Percentiles rank a stretch among this genome's conserved stretches.
phyloP scores from a whole-genome alignment of 2,113 vertebrate genomes.

The Crocuta crocuta region DNA sequence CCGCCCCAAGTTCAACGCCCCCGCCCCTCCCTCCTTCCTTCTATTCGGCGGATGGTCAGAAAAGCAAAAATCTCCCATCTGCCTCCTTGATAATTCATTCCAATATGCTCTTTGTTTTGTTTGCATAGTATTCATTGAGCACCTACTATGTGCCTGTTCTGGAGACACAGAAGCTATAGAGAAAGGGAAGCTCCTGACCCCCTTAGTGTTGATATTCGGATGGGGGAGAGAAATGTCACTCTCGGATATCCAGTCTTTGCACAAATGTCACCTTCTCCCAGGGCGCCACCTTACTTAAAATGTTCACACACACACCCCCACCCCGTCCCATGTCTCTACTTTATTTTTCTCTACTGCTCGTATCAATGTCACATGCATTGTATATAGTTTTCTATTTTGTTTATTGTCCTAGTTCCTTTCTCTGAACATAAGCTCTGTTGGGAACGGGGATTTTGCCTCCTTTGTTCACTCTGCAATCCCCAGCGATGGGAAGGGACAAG shows the following conservation, averaged over 20 bases:
- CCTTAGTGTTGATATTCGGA: neutral
- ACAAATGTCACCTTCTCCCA: neutral
- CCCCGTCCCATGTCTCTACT: neutral
- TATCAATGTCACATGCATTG: neutral
- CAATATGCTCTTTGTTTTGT: neutral
- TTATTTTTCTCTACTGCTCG: neutral
- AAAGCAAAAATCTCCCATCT: neutral
- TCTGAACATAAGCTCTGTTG: neutral
- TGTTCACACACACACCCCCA: neutral
- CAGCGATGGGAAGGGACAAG: neutral
- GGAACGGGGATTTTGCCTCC: neutral
- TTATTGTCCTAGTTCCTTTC: neutral
- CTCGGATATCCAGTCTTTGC: neutral
- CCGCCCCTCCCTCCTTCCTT: neutral
- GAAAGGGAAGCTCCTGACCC: neutral
- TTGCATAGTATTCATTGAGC: neutral
- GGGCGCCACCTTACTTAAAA: neutral
- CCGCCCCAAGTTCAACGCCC: neutral
- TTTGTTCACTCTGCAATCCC: neutral
- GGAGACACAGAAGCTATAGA: neutral
- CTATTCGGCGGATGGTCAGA: neutral
- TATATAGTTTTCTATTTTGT: neutral
- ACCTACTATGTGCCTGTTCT: conserved; percentile 28
- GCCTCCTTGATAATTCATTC: neutral
- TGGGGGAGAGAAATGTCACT: too few species aligned